phyloP scores from a whole-genome alignment of 1,140 invertebrate genomes.

The Macrobrachium rosenbergii region DNA sequence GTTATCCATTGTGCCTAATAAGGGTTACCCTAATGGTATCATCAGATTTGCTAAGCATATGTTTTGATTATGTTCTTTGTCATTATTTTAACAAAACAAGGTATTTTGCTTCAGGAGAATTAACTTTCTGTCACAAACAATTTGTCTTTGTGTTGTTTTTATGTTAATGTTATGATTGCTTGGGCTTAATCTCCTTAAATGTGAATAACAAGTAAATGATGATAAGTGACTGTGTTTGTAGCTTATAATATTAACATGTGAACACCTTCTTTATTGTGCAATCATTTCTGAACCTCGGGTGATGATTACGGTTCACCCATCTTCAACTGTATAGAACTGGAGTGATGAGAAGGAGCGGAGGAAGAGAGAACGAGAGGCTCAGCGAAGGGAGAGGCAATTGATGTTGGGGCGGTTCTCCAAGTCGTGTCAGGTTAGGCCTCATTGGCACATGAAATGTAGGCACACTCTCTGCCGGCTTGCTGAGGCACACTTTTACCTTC shows the following conservation, averaged over 20 bases:
- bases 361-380: slow-evolving; percentile 60
- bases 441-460: slow-evolving; percentile 1
- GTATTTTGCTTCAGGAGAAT: too few species aligned
- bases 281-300: slow-evolving; percentile 20
- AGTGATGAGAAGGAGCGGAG: slow-evolving; percentile 66
- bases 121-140: too few species aligned
- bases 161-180: too few species aligned
- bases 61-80: too few species aligned
- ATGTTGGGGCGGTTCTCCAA: slow-evolving; percentile 64
- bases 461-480: not conserved
- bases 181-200: too few species aligned
- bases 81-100: too few species aligned
- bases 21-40: too few species aligned
- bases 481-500: slow-evolving; percentile 5
- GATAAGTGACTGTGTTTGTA: not conserved
- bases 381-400: slow-evolving; percentile 63
- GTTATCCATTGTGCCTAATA: too few species aligned
- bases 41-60: too few species aligned
- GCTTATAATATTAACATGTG: slow-evolving; percentile 29
- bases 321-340: slow-evolving; percentile 57
- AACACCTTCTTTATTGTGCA: slow-evolving; percentile 17
- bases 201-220: too few species aligned
- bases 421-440: slow-evolving; percentile 65
- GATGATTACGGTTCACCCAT: slow-evolving; percentile 25
- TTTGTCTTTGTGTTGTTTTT: too few species aligned